Conservation (phyloP, 2,797 vertebrate genomes). For the Lycodopsis pacificus region DNA sequence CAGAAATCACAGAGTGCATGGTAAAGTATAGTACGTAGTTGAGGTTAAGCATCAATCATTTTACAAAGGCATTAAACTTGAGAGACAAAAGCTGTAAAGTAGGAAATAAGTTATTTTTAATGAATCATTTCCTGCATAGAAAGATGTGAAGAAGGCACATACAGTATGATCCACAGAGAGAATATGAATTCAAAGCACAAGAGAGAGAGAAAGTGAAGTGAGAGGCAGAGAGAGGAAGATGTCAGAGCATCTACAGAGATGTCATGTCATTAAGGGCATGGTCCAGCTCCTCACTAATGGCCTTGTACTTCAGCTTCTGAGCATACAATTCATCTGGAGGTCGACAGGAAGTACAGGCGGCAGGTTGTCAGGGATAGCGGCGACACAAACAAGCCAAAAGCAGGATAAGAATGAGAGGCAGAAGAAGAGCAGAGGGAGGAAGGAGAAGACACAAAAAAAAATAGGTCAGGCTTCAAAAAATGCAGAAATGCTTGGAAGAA, state of each 20-base stretch:
- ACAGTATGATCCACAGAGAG: slow-evolving; percentile 56
- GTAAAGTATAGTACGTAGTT: background rate
- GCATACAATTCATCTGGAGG: slow-evolving; percentile 92
- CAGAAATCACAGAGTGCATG: background rate
- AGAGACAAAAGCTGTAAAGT: slow-evolving; percentile 60
- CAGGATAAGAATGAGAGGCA: slow-evolving; percentile 54
- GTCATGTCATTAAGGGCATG: slow-evolving; percentile 95
- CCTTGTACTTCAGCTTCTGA: slow-evolving; percentile 98
- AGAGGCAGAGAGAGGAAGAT: slow-evolving; percentile 33
- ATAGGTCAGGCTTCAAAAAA: slow-evolving; percentile 68
- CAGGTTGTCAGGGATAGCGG: slow-evolving; percentile 73
- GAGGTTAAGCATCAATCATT: background rate
- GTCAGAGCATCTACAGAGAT: slow-evolving; percentile 85
- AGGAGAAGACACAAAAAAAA: slow-evolving; percentile 64
- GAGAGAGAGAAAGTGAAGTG: slow-evolving; percentile 39
- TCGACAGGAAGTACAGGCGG: slow-evolving; percentile 71
- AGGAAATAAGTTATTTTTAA: slow-evolving; percentile 66
- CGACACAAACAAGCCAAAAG: slow-evolving; percentile 68
- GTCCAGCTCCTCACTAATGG: slow-evolving; percentile 95
- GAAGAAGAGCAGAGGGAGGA: slow-evolving; percentile 67
- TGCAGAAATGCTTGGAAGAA: slow-evolving; percentile 61
- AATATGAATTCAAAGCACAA: slow-evolving; percentile 47
- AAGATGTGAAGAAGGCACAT: slow-evolving; percentile 78
- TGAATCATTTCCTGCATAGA: slow-evolving; percentile 46
- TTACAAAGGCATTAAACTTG: slow-evolving; percentile 21